Conservation (phyloP, 2,797 vertebrate genomes). For the Fistularia tabacaria region DNA sequence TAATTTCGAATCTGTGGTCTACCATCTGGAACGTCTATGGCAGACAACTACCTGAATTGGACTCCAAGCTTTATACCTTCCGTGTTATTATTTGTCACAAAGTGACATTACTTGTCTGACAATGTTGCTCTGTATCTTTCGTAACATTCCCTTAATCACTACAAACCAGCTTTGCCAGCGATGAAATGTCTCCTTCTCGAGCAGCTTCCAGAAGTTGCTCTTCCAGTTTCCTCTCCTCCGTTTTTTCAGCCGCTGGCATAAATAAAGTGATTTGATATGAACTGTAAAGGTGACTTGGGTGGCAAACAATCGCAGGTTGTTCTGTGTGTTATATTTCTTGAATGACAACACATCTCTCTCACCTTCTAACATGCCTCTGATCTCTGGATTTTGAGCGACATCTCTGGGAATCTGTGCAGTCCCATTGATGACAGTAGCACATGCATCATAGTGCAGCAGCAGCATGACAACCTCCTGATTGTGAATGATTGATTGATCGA, state of each 20-base stretch:
- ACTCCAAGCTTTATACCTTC: too few species aligned
- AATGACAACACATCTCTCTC: conserved; percentile 37
- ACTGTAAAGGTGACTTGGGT: too few species aligned
- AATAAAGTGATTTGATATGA: not conserved
- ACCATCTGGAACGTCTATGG: too few species aligned
- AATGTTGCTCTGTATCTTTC: too few species aligned
- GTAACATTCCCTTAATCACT: not conserved
- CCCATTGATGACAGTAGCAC: conserved; percentile 88
- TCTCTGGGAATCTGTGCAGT: conserved; percentile 92
- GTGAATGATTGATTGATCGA: conserved; percentile 38
- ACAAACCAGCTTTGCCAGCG: conserved; percentile 83
- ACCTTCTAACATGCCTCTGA: conserved; percentile 95
- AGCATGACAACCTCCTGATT: conserved; percentile 94
- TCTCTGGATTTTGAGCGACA: conserved; percentile 86
- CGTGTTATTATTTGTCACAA: too few species aligned
- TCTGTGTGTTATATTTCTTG: conserved; percentile 4
- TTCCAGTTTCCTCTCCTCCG: conserved; percentile 91
- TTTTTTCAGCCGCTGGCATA: conserved; percentile 86
- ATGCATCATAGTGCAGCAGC: conserved; percentile 86
- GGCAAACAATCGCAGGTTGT: not conserved
- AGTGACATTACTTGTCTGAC: too few species aligned
- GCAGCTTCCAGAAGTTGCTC: conserved; percentile 86
- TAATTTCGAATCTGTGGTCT: not conserved
- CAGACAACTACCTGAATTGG: too few species aligned
- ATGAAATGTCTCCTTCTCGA: conserved; percentile 83